Conservation (phyloP, 2,113 vertebrate genomes). For the Pelecanus crispus region DNA sequence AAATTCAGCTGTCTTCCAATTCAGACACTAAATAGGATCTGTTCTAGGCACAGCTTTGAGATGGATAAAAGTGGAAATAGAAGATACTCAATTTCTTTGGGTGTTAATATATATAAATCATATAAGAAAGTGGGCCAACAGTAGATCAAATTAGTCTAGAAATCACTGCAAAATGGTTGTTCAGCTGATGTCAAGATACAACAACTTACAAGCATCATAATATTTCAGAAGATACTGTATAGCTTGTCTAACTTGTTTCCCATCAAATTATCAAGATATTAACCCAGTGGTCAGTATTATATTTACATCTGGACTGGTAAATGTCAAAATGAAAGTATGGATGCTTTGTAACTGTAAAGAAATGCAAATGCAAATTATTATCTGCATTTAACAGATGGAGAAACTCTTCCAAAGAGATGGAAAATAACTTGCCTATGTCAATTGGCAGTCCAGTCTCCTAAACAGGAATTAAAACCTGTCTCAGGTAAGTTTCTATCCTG, state of each 20-base stretch:
- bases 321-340: not conserved
- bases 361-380: not conserved
- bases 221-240: not conserved
- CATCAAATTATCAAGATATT: not conserved
- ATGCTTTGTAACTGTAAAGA: not conserved
- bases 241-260: not conserved
- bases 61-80: not conserved
- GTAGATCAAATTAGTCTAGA: not conserved
- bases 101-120: not conserved
- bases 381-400: not conserved
- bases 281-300: not conserved
- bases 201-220: not conserved
- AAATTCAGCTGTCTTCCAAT: not conserved
- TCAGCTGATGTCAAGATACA: not conserved
- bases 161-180: not conserved
- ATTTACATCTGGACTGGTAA: not conserved
- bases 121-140: not conserved
- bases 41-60: not conserved
- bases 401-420: not conserved
- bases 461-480: not conserved
- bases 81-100: not conserved
- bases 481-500: not conserved
- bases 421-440: not conserved
- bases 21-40: not conserved
- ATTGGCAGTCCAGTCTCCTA: not conserved